Conservation (phyloP, 2,113 vertebrate species). For the Gila orcuttii region DNA sequence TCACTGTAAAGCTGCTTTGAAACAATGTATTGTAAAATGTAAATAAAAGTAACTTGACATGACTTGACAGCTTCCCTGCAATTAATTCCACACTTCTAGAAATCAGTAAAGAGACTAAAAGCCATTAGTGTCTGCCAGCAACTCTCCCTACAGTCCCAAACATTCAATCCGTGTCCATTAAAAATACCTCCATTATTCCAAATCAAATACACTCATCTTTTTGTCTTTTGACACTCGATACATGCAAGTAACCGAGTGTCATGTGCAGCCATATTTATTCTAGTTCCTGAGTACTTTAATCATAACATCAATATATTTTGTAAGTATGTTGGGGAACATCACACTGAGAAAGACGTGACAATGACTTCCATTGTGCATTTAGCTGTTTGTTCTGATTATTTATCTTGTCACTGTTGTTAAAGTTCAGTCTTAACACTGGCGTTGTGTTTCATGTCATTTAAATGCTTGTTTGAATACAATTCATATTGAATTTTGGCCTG, state of each 20-base stretch:
- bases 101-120: conserved; percentile 7
- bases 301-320: neutral
- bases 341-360: neutral
- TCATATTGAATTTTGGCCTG: conserved; percentile 50
- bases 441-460: conserved; percentile 55
- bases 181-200: conserved; percentile 9
- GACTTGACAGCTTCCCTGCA: neutral
- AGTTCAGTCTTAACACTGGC: conserved; percentile 39
- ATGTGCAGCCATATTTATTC: neutral
- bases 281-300: conserved; percentile 11
- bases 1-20: no score
- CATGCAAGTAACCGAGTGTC: conserved; percentile 4
- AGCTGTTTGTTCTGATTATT: conserved; percentile 17
- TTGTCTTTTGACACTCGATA: conserved; percentile 1
- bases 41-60: no score
- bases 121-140: neutral
- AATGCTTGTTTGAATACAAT: conserved; percentile 60
- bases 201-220: conserved; percentile 13
- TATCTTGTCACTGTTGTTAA: conserved; percentile 35
- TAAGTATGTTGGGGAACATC: neutral
- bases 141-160: conserved; percentile 3
- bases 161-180: neutral
- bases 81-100: neutral
- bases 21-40: no score
- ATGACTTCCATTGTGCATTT: neutral